Base-by-base conservation (phyloP, 2,888 invertebrate genomes). In the Crematogaster levior region DNA sequence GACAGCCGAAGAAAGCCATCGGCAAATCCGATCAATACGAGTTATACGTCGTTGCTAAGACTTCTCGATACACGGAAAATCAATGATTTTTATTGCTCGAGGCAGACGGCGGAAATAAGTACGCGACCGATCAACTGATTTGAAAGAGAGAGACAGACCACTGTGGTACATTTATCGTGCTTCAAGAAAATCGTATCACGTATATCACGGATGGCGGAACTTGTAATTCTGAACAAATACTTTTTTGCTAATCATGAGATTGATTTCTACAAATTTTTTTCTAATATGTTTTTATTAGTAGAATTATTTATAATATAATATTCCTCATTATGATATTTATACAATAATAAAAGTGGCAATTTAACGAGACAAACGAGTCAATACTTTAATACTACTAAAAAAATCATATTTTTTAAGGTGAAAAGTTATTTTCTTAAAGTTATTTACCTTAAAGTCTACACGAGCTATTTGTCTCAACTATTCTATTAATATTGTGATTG, bases 21-120 rank as follows among this genome's bases (percentile, higher is more conserved):
- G 83, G 83, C 83, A 87, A 90, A 87, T 87, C 85, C 85, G 83
- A 85, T 88, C 85, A 84, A 84, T 75, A 83, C 56, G 43, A 51
- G 53, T 58, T 60, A 53, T 34, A 66, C 74, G 46, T 43, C 40
- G 58, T n/a, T 18, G 40, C 37, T 56, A 43, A 77, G 24, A 30
- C 53, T 77, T 77, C 53, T 53, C 77, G 18, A 43, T 77, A 68
- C 40, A 77, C 66, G 34, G 53, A 68, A 68, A 77, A 77, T 77
- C 77, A 77, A 77, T 56, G 56, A 77, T 77, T 68, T 77, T 77
- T 77, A 77, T 77, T 77, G 43, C 30, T 21, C n/a, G 53, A 21
- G 21, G 68, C 21, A 56, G 53, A 77, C 68, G 53, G 34, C 27
- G 43, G 77, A 77, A 77, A 40, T 77, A 77, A 66, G 53, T n/a